These are phyloP conservation scores for Malurus leucopterus DNA, from an alignment of 2,797 vertebrate species.

Conservation along the genomic window DNA sequence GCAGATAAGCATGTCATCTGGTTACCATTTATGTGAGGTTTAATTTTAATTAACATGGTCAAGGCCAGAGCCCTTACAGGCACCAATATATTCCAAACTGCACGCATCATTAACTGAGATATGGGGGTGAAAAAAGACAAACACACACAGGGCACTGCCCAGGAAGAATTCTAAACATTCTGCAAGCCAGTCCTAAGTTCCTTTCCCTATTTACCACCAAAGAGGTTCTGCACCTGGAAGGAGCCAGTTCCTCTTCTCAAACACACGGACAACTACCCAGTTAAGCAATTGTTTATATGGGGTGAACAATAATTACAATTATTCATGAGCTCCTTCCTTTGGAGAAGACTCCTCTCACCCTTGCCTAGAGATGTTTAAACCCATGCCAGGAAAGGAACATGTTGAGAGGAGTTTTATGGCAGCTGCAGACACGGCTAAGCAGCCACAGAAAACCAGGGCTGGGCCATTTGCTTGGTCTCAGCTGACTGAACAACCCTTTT, in stretches of 20 bases:
- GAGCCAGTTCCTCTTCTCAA: background rate
- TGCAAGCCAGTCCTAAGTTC: background rate
- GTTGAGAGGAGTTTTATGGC: background rate
- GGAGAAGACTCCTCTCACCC: background rate
- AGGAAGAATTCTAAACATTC: no score
- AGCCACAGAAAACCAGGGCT: background rate
- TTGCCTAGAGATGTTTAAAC: background rate
- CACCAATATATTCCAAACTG: background rate
- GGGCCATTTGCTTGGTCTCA: background rate
- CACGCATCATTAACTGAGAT: background rate
- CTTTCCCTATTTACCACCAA: background rate
- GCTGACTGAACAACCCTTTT: background rate
- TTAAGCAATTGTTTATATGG: background rate
- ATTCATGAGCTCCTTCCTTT: background rate
- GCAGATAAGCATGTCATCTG: background rate
- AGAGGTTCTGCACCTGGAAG: background rate
- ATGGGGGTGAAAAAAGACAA: background rate
- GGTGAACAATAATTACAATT: background rate
- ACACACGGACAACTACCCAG: background rate
- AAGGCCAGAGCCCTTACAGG: background rate
- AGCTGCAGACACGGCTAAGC: background rate
- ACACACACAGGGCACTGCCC: background rate
- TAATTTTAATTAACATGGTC: background rate
- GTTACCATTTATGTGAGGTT: background rate
- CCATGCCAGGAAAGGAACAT: background rate